Evolutionary conservation across 2,888 invertebrate species (phyloP).

Genomic region (Lycophotia porphyrea): DNA sequence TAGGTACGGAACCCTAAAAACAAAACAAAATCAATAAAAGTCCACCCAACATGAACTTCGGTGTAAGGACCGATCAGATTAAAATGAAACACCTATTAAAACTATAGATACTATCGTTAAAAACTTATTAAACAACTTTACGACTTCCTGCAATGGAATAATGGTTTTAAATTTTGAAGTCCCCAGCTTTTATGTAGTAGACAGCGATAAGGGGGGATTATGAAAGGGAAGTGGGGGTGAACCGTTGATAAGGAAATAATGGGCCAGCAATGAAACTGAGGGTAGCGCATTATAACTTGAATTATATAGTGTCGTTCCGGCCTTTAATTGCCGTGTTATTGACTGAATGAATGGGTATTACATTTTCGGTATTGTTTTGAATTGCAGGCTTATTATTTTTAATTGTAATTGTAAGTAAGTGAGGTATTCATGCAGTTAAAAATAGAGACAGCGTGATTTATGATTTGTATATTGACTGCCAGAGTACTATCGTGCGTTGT

Average conservation of each 20-base stretch:
- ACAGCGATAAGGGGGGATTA: conserved; percentile 84
- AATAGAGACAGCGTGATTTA: background rate
- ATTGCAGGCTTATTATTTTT: background rate
- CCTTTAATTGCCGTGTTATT: conserved; percentile 40
- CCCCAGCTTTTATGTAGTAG: conserved; percentile 84
- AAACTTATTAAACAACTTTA: conserved; percentile 78
- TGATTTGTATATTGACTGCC: background rate
- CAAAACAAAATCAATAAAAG: conserved; percentile 16
- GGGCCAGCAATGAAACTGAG: conserved; percentile 80
- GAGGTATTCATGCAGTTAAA: background rate
- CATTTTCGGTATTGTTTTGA: conserved; percentile 3
- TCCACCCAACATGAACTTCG: background rate
- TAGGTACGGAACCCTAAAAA: too few species aligned
- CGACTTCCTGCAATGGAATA: conserved; percentile 80
- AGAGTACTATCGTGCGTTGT: background rate
- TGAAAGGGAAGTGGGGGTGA: conserved; percentile 83
- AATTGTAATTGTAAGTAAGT: background rate
- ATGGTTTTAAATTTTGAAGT: conserved; percentile 84
- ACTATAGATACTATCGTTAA: conserved; percentile 71
- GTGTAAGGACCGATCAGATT: conserved; percentile 10
- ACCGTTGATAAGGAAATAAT: conserved; percentile 86
- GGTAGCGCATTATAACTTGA: conserved; percentile 57
- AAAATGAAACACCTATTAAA: conserved; percentile 64
- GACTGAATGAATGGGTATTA: conserved; percentile 20
- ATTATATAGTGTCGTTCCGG: conserved; percentile 44